Base-by-base conservation (phyloP, 2,888 invertebrate species). In the Pediacus dermestoides region DNA sequence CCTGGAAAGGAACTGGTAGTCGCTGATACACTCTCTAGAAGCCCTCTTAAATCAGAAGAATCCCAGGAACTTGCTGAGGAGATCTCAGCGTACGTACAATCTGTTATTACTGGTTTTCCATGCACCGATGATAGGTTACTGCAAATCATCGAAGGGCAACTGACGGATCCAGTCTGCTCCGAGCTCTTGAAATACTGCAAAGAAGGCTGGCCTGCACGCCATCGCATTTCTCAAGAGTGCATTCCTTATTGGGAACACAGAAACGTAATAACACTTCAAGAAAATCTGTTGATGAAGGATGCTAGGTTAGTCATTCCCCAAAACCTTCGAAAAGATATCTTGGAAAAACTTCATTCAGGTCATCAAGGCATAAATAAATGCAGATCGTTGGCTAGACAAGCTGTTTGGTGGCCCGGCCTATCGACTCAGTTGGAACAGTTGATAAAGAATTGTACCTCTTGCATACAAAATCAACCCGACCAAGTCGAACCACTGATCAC, bases 391-490 rank as follows among this genome's bases (percentile, higher is more conserved):
- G 27, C 27, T 10, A 26, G 9, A 26, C 6, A 9, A 8, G 6
- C 27, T 26, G 27, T 26, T 8, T 26, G 27, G 27, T 26, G 27
- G 27, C 27, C 9, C 6, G 21, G 21, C n/a, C n/a, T 21, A 21
- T 6, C 7, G n/a, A n/a, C 21, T 7, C 21, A 42, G 7, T 22
- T 48, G 3, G 28, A 31, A 7, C 23, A 46, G 8, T 14, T 38
- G 2, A 27, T 42, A n/a, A 16, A 23, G n/a, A 9, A 34, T 13
- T 50, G 48, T 26, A 16, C 31, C 7, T 27, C 23, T 1, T 43
- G 48, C 26, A 33, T 46, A 3, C 10, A 46, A 25, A 10, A 48
- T 8, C 12, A 30, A n/a, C 16, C 30, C n/a, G 32, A 34, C 6
- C 27, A 4, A 12, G 7, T 30, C n/a, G 30, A 30, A 12, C 10